phyloP scores from a whole-genome alignment of 2,797 vertebrate species.

The Chelon auratus region DNA sequence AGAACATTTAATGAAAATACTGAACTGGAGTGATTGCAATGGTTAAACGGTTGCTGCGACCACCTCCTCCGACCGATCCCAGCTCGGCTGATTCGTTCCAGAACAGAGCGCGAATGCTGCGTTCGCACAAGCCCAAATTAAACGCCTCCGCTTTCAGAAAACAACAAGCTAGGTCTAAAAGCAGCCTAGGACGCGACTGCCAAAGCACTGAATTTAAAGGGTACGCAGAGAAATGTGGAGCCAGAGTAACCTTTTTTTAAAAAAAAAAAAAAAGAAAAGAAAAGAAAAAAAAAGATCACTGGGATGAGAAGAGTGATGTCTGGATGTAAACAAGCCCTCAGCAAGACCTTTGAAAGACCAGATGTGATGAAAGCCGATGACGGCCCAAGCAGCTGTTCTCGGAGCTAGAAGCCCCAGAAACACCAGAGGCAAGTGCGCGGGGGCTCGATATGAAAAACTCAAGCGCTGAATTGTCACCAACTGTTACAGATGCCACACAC shows the following conservation, averaged over 20 bases:
- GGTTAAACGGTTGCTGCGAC: no score
- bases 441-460: neutral
- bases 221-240: neutral
- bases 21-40: no score
- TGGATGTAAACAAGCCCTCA: slow-evolving; percentile 2
- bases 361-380: slow-evolving; percentile 40
- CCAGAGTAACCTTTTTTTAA: neutral
- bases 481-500: slow-evolving; percentile 21
- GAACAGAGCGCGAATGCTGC: no score
- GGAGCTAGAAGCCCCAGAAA: slow-evolving; percentile 13
- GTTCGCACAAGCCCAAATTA: no score
- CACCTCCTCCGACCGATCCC: no score
- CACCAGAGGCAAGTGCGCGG: slow-evolving; percentile 14
- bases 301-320: slow-evolving; percentile 17
- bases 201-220: neutral
- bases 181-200: no score
- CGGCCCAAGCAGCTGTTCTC: slow-evolving; percentile 48
- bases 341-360: slow-evolving; percentile 38
- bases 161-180: no score
- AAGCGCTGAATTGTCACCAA: slow-evolving; percentile 35
- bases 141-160: no score
- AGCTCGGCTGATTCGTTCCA: no score
- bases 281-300: neutral
- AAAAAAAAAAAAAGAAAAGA: slow-evolving; percentile 4
- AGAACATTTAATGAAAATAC: no score